These are phyloP conservation scores for Pogona vitticeps DNA, from an alignment of 2,113 vertebrate species.

Conservation along the genomic window DNA sequence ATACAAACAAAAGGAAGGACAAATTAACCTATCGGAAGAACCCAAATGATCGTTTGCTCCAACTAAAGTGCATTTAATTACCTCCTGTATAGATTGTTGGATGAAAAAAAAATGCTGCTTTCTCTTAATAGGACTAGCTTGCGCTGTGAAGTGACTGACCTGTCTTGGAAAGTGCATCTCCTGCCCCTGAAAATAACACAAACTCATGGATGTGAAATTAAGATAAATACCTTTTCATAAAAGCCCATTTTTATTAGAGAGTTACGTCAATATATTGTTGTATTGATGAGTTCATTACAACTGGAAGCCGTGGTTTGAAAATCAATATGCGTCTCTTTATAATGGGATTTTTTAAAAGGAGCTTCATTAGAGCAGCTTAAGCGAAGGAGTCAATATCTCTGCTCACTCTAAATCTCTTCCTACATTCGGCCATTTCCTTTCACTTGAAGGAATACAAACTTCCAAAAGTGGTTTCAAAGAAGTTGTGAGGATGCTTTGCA, in stretches of 20 bases:
- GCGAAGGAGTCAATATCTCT: slow-evolving; percentile 29
- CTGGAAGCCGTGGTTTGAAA: slow-evolving; percentile 62
- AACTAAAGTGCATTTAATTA: slow-evolving; percentile 49
- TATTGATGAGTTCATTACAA: slow-evolving; percentile 67
- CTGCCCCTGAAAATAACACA: neutral
- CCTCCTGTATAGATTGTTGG: slow-evolving; percentile 47
- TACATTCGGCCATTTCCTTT: slow-evolving; percentile 34
- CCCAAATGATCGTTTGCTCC: slow-evolving; percentile 40
- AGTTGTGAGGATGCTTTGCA: slow-evolving; percentile 34
- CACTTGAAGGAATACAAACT: slow-evolving; percentile 29
- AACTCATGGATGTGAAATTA: slow-evolving; percentile 42
- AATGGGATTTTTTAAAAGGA: slow-evolving; percentile 56
- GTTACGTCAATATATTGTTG: slow-evolving; percentile 51
- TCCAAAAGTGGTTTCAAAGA: slow-evolving; percentile 41
- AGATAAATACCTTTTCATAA: slow-evolving; percentile 66
- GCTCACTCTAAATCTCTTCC: slow-evolving; percentile 37
- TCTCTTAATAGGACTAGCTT: slow-evolving; percentile 48
- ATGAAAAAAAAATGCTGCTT: slow-evolving; percentile 60
- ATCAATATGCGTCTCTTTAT: slow-evolving; percentile 50
- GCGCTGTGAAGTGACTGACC: slow-evolving; percentile 47
- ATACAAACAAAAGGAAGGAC: neutral
- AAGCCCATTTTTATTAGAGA: slow-evolving; percentile 51
- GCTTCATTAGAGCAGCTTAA: slow-evolving; percentile 49
- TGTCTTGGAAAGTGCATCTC: slow-evolving; percentile 41
- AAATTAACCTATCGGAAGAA: slow-evolving; percentile 14